Percentiles rank a stretch among this genome's conserved stretches.
Conservation (phyloP, 2,113 vertebrate genomes). For the Neogobius melanostomus region DNA sequence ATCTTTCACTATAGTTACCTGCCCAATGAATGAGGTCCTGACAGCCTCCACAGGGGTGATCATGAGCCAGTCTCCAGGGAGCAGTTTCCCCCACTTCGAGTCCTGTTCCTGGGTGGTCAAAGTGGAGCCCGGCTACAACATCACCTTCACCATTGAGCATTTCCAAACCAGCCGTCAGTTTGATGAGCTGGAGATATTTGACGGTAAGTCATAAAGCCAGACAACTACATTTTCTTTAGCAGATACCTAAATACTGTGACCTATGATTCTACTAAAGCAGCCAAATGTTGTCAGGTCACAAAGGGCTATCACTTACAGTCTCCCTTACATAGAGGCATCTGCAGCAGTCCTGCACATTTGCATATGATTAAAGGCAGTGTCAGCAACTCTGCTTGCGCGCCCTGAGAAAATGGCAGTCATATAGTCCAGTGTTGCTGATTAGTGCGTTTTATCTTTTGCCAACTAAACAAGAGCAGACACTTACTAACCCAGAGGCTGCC, state of each 20-base stretch:
- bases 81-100: constrained; percentile 93
- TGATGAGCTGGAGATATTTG: constrained; percentile 96
- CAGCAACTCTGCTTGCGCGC: constrained; percentile 52
- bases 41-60: constrained; percentile 91
- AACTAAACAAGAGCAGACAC: constrained; percentile 38
- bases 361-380: constrained; percentile 61
- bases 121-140: constrained; percentile 88
- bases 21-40: constrained; percentile 90
- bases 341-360: constrained; percentile 51
- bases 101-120: constrained; percentile 96
- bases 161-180: constrained; percentile 96
- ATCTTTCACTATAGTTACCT: constrained; percentile 80
- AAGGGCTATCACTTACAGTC: constrained; percentile 26
- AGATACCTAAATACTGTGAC: too few species aligned
- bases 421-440: constrained; percentile 60
- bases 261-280: not conserved
- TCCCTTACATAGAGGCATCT: constrained; percentile 39
- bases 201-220: constrained; percentile 79
- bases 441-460: constrained; percentile 51
- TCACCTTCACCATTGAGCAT: constrained; percentile 91
- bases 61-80: constrained; percentile 91
- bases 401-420: constrained; percentile 46
- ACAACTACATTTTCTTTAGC: too few species aligned
- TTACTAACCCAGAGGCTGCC: constrained; percentile 42
- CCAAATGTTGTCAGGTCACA: not conserved